Conservation (phyloP, 2,888 invertebrate genomes). For the Trichogramma dendrolimi region DNA sequence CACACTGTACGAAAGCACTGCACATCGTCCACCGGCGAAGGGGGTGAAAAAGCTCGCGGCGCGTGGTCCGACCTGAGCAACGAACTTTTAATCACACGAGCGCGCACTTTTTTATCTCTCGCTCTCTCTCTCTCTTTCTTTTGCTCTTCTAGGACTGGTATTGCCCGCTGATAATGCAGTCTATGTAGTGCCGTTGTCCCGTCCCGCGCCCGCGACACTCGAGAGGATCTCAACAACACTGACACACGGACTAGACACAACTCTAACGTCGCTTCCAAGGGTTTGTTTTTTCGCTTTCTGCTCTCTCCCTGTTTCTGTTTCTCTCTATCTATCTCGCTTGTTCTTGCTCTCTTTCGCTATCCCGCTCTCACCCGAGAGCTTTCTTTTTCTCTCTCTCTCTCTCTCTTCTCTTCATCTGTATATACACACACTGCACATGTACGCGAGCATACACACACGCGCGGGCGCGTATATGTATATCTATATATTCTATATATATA, state of each 20-base stretch:
- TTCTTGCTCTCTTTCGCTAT: constrained; percentile 1
- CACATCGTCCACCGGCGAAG: neutral
- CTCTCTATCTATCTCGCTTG: constrained; percentile 5
- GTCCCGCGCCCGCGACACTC: neutral
- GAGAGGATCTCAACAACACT: constrained; percentile 10
- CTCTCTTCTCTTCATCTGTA: constrained; percentile 4
- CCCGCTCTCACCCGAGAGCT: constrained; percentile 5
- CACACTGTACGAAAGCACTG: neutral
- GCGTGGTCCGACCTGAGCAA: neutral
- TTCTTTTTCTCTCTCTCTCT: constrained; percentile 8
- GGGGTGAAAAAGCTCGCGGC: neutral
- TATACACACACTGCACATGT: neutral
- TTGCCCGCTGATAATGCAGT: too few relatives aligned
- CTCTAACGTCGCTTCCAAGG: constrained; percentile 11
- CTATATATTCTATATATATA: too few relatives aligned
- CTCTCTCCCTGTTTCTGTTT: neutral
- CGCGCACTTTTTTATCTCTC: constrained; percentile 17
- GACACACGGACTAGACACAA: neutral
- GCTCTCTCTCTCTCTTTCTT: constrained; percentile 3
- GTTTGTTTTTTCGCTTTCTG: constrained; percentile 19
- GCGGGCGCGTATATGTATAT: too few relatives aligned
- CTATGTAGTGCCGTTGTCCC: too few relatives aligned
- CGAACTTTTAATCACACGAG: constrained; percentile 20
- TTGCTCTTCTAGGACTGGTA: too few relatives aligned
- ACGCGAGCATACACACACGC: neutral